Evolutionary conservation across 2,888 invertebrate species (phyloP).

Genomic region (Oscheius sp.): DNA sequence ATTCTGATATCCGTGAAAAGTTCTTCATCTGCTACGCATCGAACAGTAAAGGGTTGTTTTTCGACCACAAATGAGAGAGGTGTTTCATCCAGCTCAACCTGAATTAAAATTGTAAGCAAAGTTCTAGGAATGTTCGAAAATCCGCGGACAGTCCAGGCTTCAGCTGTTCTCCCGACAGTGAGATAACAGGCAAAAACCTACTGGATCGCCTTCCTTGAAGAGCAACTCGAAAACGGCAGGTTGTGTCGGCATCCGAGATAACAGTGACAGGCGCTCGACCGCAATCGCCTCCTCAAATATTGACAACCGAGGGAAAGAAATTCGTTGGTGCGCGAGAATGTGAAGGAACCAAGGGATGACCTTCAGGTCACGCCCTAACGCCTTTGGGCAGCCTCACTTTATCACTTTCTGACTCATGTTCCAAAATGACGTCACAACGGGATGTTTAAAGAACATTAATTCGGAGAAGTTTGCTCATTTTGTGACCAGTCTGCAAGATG

Average conservation of each 20-base stretch:
- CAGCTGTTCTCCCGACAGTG: too few relatives aligned
- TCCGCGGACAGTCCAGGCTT: too few relatives aligned
- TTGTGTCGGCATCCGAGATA: constrained; percentile 20
- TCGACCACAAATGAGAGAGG: background rate
- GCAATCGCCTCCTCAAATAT: constrained; percentile 31
- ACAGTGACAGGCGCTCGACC: constrained; percentile 26
- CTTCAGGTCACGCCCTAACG: constrained; percentile 20
- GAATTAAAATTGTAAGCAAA: background rate
- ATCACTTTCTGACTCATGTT: background rate
- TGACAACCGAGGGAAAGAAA: background rate
- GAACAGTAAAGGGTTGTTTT: background rate
- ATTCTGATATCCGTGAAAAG: background rate
- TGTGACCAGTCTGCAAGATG: too few relatives aligned
- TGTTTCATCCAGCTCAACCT: constrained; percentile 1
- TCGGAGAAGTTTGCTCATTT: too few relatives aligned
- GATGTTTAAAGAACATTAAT: too few relatives aligned
- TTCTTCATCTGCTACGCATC: constrained; percentile 15
- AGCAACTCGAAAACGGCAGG: constrained; percentile 15
- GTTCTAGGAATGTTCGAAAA: too few relatives aligned
- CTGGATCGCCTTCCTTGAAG: background rate
- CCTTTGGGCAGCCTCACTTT: background rate
- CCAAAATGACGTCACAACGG: too few relatives aligned
- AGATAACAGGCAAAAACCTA: too few relatives aligned
- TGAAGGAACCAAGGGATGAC: constrained; percentile 1
- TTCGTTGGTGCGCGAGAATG: background rate